Base-by-base conservation (phyloP, 2,888 invertebrate genomes). In the Syritta pipiens region DNA sequence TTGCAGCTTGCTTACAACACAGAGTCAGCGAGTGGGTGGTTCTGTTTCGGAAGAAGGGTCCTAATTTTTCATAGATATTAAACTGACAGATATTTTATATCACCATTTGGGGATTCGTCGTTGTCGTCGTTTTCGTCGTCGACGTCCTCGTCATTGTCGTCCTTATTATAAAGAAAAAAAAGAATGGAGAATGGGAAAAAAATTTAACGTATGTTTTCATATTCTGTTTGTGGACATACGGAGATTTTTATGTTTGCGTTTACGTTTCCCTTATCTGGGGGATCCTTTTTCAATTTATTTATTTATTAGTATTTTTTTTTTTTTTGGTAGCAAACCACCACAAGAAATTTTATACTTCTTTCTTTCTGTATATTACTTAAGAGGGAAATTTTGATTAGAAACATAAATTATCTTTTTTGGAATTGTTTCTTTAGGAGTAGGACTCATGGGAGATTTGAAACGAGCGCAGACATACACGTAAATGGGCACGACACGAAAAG, bases 41-140 rank as follows among this genome's bases (percentile, higher is more conserved):
- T 7, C 9, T 37, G 37, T 5, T 12, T 7, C 5, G 30, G 22
- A 46, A 42, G 51, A 62, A 62, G 62, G 62, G 57, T 46, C 62
- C 62, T 53, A 71, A 71, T 74, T 74, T 74, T 74, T 74, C 67
- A 60, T 46, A 74, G 74, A 65, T 74, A 74, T 67, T 67, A 74
- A 74, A 60, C 74, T 67, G 74, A 74, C 74, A 74, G 74, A 67
- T 67, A 67, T 74, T 60, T 74, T 59, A 67, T 60, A 67, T 67
- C 65, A 74, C 65, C 74, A 67, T 55, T 74, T 72, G 72, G 72
- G 71, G 42, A 72, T 63, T 63, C 53, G 19, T 57, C 48, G 35
- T 14, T 17, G 22, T 30, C 22, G 26, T 28, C 20, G 37, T 57
- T 26, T 57, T 32, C 32, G n/a, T 42, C 20, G 30, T 42, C 19